Percentiles rank a stretch among this genome's conserved stretches.
These are phyloP conservation scores for Chelon auratus DNA, from an alignment of 2,797 vertebrate species.

Conservation along the genomic window DNA sequence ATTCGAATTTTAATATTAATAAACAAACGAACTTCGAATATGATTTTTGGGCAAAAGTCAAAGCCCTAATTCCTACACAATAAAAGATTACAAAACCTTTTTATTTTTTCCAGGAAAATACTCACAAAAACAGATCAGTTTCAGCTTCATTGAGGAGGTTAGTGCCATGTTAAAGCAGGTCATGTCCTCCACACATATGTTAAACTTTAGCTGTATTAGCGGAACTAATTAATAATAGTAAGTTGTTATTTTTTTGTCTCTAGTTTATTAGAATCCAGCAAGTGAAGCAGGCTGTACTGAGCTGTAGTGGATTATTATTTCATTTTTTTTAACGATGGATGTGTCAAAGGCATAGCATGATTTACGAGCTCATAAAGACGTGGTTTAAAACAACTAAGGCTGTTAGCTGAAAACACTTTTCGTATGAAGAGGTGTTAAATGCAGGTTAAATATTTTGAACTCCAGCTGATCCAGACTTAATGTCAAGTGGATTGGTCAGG, in stretches of 20 bases:
- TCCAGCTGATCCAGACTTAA: slow-evolving; percentile 25
- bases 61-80: no score
- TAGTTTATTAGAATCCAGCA: neutral
- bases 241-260: neutral
- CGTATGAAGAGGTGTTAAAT: slow-evolving; percentile 38
- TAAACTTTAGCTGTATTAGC: no score
- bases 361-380: neutral
- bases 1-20: no score
- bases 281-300: neutral
- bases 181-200: no score
- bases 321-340: neutral
- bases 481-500: slow-evolving; percentile 25
- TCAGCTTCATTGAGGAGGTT: no score
- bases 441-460: slow-evolving; percentile 44
- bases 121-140: no score
- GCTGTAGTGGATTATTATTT: neutral
- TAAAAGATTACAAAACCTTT: no score
- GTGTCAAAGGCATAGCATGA: neutral
- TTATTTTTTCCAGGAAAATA: no score
- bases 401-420: slow-evolving; percentile 7
- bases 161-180: no score
- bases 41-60: no score
- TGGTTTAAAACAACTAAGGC: slow-evolving; percentile 1
- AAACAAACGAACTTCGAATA: no score
- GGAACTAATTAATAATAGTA: no score